These are phyloP conservation scores for Macropus fuliginosus DNA, from an alignment of 2,797 vertebrate species.

Conservation along the genomic window DNA sequence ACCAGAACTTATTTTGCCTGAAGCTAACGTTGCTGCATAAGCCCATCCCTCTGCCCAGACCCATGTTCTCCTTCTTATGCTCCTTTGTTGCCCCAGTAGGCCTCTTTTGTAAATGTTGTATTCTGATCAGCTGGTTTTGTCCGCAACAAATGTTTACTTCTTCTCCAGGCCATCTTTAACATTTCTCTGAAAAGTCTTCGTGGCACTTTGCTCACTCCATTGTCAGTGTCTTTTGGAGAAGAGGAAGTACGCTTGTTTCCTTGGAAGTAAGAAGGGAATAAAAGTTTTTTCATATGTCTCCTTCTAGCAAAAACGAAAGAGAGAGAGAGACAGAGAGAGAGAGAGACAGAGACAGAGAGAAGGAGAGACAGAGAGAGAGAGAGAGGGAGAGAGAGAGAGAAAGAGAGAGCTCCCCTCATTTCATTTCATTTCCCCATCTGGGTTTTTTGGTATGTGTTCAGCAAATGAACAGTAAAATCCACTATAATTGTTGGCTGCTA, in stretches of 20 bases:
- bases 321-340: not conserved
- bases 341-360: not conserved
- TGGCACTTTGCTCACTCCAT: not conserved
- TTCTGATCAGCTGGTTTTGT: not conserved
- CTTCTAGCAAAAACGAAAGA: rapidly evolving
- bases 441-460: not conserved
- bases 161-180: not conserved
- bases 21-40: not conserved
- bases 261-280: not conserved
- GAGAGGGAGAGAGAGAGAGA: not conserved
- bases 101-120: too few species aligned
- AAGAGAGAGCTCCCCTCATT: rapidly evolving
- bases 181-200: not conserved
- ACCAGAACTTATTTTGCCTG: rapidly evolving
- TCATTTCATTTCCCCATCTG: rapidly evolving
- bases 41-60: not conserved
- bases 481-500: not conserved
- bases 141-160: not conserved
- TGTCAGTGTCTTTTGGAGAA: not conserved
- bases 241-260: not conserved
- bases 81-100: rapidly evolving
- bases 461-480: not conserved
- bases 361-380: not conserved
- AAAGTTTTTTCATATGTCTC: rapidly evolving
- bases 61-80: rapidly evolving